Evolutionary conservation across 2,888 invertebrate genomes (phyloP).

Genomic region (Augochlorella aurata): DNA sequence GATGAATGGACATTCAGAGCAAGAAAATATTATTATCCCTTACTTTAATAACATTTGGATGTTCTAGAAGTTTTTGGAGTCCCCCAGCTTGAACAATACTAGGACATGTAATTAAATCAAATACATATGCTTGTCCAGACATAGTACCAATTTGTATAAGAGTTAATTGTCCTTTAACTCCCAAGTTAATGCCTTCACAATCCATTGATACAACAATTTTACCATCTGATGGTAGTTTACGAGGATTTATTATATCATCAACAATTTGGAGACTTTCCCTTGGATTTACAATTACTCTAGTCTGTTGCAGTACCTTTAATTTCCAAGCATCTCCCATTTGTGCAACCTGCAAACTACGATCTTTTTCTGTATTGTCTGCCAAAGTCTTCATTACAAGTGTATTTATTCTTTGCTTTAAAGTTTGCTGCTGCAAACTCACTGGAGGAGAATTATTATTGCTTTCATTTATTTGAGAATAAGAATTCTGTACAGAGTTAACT

Average conservation of each 20-base stretch:
- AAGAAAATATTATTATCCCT: conserved; percentile 14
- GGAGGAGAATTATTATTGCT: conserved; percentile 75
- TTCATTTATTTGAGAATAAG: conserved; percentile 68
- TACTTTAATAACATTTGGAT: conserved; percentile 91
- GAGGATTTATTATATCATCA: conserved; percentile 87
- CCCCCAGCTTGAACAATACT: conserved; percentile 90
- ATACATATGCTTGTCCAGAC: conserved; percentile 91
- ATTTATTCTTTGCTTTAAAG: conserved; percentile 93
- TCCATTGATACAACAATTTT: conserved; percentile 90
- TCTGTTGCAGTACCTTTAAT: conserved; percentile 90
- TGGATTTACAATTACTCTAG: conserved; percentile 90
- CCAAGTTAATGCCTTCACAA: conserved; percentile 96
- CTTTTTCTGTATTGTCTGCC: conserved; percentile 91
- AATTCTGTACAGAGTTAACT: conserved; percentile 66
- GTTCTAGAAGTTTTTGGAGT: conserved; percentile 90
- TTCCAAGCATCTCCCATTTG: conserved; percentile 89
- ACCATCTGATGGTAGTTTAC: conserved; percentile 73
- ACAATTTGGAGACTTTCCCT: conserved; percentile 90
- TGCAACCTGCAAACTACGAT: conserved; percentile 81
- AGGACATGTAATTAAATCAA: conserved; percentile 93
- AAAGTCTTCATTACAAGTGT: conserved; percentile 93
- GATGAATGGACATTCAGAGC: background rate
- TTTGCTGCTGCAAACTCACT: conserved; percentile 83
- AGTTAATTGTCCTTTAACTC: conserved; percentile 93
- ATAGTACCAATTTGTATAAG: conserved; percentile 92